Conservation (phyloP, 1,140 invertebrate species). For the Linepithema humile region DNA sequence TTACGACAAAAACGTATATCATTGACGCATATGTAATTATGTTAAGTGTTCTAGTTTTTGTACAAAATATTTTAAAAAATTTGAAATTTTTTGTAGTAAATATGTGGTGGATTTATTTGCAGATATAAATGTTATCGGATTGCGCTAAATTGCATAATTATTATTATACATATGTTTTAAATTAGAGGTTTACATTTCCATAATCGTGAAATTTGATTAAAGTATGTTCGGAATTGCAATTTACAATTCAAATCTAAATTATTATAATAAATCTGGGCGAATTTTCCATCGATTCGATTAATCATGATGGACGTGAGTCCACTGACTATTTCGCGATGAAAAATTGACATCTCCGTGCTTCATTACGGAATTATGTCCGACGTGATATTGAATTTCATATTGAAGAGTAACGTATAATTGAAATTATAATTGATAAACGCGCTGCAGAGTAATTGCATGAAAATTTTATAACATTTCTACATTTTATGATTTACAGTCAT, state of each 20-base stretch:
- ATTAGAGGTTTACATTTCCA: too few relatives aligned
- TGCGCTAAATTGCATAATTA: too few relatives aligned
- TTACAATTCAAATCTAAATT: neutral
- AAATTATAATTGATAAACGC: constrained; percentile 26
- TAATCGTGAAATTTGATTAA: too few relatives aligned
- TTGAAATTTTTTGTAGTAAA: neutral
- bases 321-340: constrained; percentile 13
- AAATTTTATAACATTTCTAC: constrained; percentile 5
- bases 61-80: neutral
- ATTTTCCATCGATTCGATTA: constrained; percentile 25
- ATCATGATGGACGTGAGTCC: neutral
- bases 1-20: neutral
- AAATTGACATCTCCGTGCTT: constrained; percentile 19
- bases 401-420: constrained; percentile 15
- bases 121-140: too few relatives aligned
- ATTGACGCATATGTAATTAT: neutral
- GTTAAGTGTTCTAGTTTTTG: too few relatives aligned
- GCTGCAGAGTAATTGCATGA: neutral
- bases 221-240: too few relatives aligned
- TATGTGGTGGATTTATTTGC: neutral
- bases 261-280: neutral
- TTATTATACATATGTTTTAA: too few relatives aligned
- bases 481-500: neutral
- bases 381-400: constrained; percentile 12
- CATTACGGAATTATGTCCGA: neutral